Conservation (phyloP, 2,113 vertebrate species). For the Pica pica region DNA sequence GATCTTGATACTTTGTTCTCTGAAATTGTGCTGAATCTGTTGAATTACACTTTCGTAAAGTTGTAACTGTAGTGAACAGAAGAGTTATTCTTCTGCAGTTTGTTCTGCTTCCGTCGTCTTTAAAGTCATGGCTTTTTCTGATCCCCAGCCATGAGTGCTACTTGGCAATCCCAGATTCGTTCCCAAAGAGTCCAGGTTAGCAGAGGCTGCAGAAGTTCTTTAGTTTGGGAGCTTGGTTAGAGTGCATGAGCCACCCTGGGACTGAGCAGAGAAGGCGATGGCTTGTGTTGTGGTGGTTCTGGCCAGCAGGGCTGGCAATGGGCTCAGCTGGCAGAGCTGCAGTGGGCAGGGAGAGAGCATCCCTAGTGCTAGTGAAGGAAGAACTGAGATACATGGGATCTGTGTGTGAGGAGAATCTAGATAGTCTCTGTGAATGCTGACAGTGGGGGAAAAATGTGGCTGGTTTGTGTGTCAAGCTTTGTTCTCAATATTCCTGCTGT, state of each 20-base stretch:
- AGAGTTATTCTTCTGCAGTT: background rate
- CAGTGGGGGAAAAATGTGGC: background rate
- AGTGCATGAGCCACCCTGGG: background rate
- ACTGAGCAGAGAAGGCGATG: background rate
- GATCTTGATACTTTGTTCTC: background rate
- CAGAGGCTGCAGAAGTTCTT: background rate
- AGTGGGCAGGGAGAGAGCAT: background rate
- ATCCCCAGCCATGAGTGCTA: background rate
- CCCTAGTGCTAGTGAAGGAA: background rate
- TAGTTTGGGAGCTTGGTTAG: no score
- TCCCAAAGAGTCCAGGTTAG: background rate
- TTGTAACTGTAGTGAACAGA: background rate
- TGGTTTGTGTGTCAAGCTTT: background rate
- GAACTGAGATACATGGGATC: background rate
- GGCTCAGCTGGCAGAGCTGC: background rate
- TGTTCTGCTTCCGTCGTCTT: background rate
- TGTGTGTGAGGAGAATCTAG: background rate
- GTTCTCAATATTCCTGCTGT: background rate
- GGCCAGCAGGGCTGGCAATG: background rate
- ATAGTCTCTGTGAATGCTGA: background rate
- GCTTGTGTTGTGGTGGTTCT: background rate
- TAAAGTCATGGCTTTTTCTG: background rate
- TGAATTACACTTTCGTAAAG: background rate
- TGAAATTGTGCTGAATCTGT: background rate
- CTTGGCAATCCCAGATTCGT: background rate